Evolutionary conservation across 1,140 invertebrate species (phyloP), one percentile per base, ranked within the genome.

Genomic region (Drosophila tani): DNA sequence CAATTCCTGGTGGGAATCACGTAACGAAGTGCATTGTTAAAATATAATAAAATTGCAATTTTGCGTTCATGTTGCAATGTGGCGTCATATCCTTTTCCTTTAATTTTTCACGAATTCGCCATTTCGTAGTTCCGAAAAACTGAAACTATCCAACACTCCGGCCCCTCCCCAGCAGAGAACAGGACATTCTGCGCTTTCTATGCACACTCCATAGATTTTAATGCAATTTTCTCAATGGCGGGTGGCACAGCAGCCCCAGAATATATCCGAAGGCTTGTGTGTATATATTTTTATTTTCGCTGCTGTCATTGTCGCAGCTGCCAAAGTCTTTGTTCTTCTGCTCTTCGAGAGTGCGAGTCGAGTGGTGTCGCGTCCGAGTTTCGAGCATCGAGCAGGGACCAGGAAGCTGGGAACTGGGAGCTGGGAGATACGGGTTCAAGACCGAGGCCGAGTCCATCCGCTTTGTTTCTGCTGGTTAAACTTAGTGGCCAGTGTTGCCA

Each of bases 161-260:
- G 19, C 19, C 35, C 14, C 45, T 46, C 40, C 43, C 51, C 45
- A 53, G 40, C 40, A 1, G 51, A 50, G 27, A 71, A 35, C 49
- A 53, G 68, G 66, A 76, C 76, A 58, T 83, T 79, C 56, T 68
- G 59, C 53, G 62, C 58, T 84, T 84, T 82, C 85, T 80, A 85
- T 90, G 85, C 88, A 91, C 83, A 91, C 81, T 91, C 87, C 88
- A 91, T 91, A 91, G 88, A 91, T 91, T 91, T 91, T 91, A 91
- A 91, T 91, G 87, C 83, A 91, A 91, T 91, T 91, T 91, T 88
- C 81, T 84, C 75, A 55, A 77, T 69, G 82, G 73, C 75, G 78
- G 66, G 59, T 41, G 46, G 59, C 0, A 12, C 12, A 8, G 8
- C 19, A 8, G 19, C 47, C 35, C 46, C 41, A 11, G 29, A 50